A percentile compares a stretch with the other conserved stretches of the same genome.
Evolutionary conservation across 2,797 vertebrate genomes (phyloP).

Genomic region (Perodicticus potto): DNA sequence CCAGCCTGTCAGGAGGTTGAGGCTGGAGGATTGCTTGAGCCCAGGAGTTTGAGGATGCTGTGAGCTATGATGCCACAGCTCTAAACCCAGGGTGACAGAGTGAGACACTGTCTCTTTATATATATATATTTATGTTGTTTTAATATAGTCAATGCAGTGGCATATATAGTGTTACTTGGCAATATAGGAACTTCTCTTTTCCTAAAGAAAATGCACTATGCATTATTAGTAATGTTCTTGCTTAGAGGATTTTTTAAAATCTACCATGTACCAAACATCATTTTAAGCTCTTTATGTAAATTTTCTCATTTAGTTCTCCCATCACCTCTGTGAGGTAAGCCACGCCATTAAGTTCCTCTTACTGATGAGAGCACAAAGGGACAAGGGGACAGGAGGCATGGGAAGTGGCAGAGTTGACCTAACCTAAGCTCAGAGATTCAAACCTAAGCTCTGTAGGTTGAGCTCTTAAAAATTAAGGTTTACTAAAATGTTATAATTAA

Average conservation of each 20-base stretch:
- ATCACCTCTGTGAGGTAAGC: neutral
- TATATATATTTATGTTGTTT: neutral
- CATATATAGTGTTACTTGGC: no score
- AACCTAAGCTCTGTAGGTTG: neutral
- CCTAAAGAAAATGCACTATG: neutral
- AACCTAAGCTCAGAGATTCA: neutral
- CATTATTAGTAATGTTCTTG: neutral
- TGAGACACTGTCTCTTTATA: no score
- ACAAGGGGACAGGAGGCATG: neutral
- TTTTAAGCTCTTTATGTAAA: neutral
- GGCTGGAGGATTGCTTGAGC: no score
- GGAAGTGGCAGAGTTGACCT: neutral
- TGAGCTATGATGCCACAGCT: no score
- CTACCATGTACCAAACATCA: neutral
- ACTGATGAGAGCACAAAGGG: neutral
- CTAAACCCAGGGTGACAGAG: no score
- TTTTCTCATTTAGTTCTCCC: neutral
- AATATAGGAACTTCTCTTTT: neutral
- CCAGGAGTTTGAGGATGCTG: no score
- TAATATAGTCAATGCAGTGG: neutral
- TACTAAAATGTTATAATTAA: neutral
- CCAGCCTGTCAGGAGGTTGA: no score
- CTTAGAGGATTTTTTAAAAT: neutral
- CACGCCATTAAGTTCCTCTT: neutral
- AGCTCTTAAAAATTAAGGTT: slow-evolving; percentile 6